A percentile compares a stretch with the other conserved stretches of the same genome.
Evolutionary conservation across 2,888 invertebrate genomes (phyloP).

Genomic region (Drosophila meridionalis): DNA sequence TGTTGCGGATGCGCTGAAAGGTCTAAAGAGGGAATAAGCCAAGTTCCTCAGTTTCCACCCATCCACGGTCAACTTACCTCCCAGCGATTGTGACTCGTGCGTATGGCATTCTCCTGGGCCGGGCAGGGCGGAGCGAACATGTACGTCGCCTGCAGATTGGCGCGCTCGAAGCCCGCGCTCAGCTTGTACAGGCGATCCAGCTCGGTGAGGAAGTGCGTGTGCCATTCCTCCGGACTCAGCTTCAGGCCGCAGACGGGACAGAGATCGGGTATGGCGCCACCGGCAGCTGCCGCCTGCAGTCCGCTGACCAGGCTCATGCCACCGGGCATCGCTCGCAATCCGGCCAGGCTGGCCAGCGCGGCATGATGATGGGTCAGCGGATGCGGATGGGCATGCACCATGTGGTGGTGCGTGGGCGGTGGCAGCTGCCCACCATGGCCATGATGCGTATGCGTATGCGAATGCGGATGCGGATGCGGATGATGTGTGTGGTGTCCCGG

Average conservation of each 20-base stretch:
- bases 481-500: conserved; percentile 53
- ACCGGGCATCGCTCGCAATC: conserved; percentile 71
- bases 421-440: conserved; percentile 27
- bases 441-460: conserved; percentile 63
- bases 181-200: conserved; percentile 89
- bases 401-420: conserved; percentile 67
- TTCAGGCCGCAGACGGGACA: conserved; percentile 91
- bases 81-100: conserved; percentile 87
- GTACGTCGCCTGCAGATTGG: conserved; percentile 84
- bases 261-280: conserved; percentile 83
- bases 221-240: conserved; percentile 88
- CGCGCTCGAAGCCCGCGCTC: conserved; percentile 85
- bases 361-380: conserved; percentile 79
- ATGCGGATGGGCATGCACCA: conserved; percentile 72
- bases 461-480: conserved; percentile 51
- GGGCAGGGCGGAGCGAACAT: conserved; percentile 84
- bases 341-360: conserved; percentile 76
- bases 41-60: not conserved
- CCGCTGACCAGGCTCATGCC: conserved; percentile 73
- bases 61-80: conserved; percentile 85
- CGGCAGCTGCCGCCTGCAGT: conserved; percentile 67
- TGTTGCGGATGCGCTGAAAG: conserved; percentile 89
- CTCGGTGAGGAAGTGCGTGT: conserved; percentile 89
- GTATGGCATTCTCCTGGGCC: conserved; percentile 84
- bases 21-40: conserved; percentile 82